Evolutionary conservation across 2,888 invertebrate species (phyloP).

Genomic region (Rhorus exstirpatorius): DNA sequence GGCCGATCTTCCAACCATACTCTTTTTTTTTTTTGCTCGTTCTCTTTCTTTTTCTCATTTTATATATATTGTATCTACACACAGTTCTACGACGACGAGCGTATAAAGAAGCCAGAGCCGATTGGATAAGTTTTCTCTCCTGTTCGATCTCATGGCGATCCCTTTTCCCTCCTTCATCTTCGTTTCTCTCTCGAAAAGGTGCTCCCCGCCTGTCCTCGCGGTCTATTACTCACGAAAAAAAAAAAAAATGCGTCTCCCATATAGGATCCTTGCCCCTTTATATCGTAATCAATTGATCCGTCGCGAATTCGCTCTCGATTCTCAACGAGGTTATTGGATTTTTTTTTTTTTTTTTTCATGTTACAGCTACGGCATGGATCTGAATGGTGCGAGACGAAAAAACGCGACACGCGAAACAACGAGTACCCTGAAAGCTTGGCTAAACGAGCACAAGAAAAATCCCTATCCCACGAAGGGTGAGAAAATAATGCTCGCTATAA

Average conservation of each 20-base stretch:
- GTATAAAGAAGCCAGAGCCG: slow-evolving; percentile 72
- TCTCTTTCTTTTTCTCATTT: not conserved
- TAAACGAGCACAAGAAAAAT: slow-evolving; percentile 99
- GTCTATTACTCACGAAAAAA: slow-evolving; percentile 36
- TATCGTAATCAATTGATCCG: slow-evolving; percentile 27
- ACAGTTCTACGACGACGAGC: slow-evolving; percentile 31
- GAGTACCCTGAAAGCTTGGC: slow-evolving; percentile 98
- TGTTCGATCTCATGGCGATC: slow-evolving; percentile 58
- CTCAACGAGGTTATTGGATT: slow-evolving; percentile 40
- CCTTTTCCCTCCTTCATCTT: slow-evolving; percentile 30
- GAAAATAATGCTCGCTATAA: slow-evolving; percentile 99
- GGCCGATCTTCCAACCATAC: slow-evolving; percentile 62
- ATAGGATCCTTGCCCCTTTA: slow-evolving; percentile 26
- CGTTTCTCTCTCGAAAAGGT: slow-evolving; percentile 1
- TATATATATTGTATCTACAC: slow-evolving; percentile 38
- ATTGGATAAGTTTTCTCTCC: slow-evolving; percentile 84
- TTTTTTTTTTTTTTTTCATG: slow-evolving; percentile 65
- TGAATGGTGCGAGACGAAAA: slow-evolving; percentile 98
- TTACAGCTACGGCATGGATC: slow-evolving; percentile 96
- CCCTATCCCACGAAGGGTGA: slow-evolving; percentile 99
- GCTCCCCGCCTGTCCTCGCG: slow-evolving; percentile 7
- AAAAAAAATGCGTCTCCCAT: slow-evolving; percentile 36
- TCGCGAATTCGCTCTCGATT: slow-evolving; percentile 60
- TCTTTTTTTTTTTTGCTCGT: slow-evolving; percentile 51
- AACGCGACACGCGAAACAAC: slow-evolving; percentile 99